Percentiles rank a stretch among this genome's conserved stretches.
Evolutionary conservation across 2,797 vertebrate genomes (phyloP).

Genomic region (Podargus strigoides): DNA sequence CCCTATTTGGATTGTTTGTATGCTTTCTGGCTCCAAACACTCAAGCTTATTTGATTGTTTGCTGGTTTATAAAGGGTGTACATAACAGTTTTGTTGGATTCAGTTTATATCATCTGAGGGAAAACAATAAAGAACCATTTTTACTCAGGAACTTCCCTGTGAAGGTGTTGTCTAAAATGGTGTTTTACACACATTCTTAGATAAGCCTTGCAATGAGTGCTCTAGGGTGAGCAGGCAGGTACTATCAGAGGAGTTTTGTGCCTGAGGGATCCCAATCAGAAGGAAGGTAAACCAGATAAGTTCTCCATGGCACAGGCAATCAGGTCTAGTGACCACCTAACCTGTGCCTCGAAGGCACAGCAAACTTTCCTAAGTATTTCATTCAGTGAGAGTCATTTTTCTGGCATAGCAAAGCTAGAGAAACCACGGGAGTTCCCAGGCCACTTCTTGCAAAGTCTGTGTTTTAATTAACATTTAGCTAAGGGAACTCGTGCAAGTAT

Average conservation of each 20-base stretch:
- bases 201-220: not conserved
- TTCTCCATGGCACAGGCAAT: not conserved
- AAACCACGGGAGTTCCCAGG: not conserved
- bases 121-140: not conserved
- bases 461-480: slow-evolving; percentile 65
- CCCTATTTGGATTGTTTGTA: not conserved
- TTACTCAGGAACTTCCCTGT: not conserved
- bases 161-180: not conserved
- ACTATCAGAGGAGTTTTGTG: not conserved
- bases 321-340: not conserved
- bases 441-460: slow-evolving; percentile 18
- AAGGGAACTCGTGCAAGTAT: slow-evolving; percentile 24
- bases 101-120: not conserved
- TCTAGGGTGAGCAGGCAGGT: not conserved
- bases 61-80: not conserved
- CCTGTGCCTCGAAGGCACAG: not conserved
- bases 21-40: not conserved
- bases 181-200: no score
- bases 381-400: not conserved
- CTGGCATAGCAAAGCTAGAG: not conserved
- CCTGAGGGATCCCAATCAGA: fast-evolving
- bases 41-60: not conserved
- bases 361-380: not conserved
- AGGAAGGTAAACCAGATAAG: not conserved
- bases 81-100: not conserved